phyloP scores from a whole-genome alignment of 1,140 invertebrate species.

The Marisa cornuarietis region DNA sequence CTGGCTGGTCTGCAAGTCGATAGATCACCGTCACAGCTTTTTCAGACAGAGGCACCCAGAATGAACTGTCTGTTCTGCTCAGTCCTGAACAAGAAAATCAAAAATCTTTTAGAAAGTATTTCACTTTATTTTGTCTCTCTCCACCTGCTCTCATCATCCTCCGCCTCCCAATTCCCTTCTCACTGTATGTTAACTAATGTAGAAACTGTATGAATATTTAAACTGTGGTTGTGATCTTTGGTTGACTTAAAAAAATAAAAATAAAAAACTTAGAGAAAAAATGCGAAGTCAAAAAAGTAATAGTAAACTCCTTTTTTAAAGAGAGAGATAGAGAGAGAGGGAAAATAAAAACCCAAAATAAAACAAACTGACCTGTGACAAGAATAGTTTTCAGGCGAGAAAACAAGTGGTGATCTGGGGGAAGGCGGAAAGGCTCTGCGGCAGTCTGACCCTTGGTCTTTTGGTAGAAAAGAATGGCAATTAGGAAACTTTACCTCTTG shows the following conservation, averaged over 20 bases:
- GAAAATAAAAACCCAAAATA: not conserved
- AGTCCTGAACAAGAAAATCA: conserved; percentile 41
- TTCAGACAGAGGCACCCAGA: conserved; percentile 72
- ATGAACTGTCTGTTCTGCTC: conserved; percentile 60
- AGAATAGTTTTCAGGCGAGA: conserved; percentile 66
- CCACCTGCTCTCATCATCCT: too few relatives aligned
- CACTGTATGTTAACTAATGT: too few relatives aligned
- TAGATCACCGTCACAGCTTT: conserved; percentile 74
- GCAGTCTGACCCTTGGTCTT: conserved; percentile 47
- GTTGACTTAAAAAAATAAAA: not conserved
- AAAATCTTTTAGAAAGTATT: not conserved
- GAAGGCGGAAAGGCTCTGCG: conserved; percentile 63
- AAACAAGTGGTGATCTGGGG: conserved; percentile 72
- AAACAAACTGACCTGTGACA: conserved; percentile 63
- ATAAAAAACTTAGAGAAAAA: not conserved
- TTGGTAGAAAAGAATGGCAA: conserved; percentile 8
- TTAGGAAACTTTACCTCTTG: too few relatives aligned
- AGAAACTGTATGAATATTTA: too few relatives aligned
- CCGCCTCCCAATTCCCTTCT: too few relatives aligned
- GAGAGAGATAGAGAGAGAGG: not conserved
- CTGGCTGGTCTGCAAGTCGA: conserved; percentile 68
- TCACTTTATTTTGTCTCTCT: too few relatives aligned
- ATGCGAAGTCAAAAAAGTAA: too few relatives aligned
- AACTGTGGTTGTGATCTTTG: too few relatives aligned
- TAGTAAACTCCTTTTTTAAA: not conserved